Evolutionary conservation across 1,140 invertebrate genomes (phyloP).

Genomic region (Lasioglossum baleicum): DNA sequence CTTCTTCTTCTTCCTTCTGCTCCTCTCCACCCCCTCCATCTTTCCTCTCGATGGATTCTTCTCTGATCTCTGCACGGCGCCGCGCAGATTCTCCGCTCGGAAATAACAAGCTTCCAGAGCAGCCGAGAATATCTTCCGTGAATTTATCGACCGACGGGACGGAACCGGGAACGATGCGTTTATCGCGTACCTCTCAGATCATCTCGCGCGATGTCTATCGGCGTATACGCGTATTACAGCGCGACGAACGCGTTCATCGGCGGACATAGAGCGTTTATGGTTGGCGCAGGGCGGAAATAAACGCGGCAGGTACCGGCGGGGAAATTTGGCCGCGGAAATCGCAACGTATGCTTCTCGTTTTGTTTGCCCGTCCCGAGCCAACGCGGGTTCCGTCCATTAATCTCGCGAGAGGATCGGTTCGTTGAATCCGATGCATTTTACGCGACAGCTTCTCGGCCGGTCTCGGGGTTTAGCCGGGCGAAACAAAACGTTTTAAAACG

Average conservation of each 20-base stretch:
- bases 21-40: no score
- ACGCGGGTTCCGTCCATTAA: conserved; percentile 46
- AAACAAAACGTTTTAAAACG: conserved; percentile 60
- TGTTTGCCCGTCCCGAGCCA: neutral
- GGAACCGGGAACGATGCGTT: conserved; percentile 27
- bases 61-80: conserved; percentile 53
- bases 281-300: no score
- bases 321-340: no score
- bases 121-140: conserved; percentile 53
- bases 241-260: conserved; percentile 41
- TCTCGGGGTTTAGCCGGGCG: conserved; percentile 30
- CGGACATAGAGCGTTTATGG: conserved; percentile 38
- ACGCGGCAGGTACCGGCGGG: no score
- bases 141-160: conserved; percentile 66
- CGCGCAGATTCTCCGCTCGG: conserved; percentile 62
- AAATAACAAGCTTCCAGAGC: conserved; percentile 72
- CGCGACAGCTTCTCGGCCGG: conserved; percentile 31
- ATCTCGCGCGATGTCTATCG: conserved; percentile 43
- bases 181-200: conserved; percentile 51
- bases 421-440: conserved; percentile 41
- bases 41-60: conserved; percentile 49
- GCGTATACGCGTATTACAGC: conserved; percentile 21
- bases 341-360: neutral
- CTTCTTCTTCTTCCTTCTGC: no score
- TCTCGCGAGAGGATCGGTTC: conserved; percentile 32